Conservation (phyloP, 2,113 vertebrate species). For the Merops nubicus region DNA sequence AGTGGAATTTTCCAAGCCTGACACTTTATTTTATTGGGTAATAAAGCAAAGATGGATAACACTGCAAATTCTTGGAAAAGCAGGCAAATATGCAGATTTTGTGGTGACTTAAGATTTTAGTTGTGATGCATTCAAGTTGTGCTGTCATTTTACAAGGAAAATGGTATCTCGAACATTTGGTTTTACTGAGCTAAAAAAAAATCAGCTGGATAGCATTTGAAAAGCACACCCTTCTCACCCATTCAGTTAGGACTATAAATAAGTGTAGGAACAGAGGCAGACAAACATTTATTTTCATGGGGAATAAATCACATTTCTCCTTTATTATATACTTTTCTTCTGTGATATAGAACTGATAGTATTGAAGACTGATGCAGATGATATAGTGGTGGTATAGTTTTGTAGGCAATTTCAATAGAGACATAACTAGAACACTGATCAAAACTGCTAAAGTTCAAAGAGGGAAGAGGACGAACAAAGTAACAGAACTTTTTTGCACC, state of each 20-base stretch:
- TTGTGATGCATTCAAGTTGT: background rate
- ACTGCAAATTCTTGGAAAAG: background rate
- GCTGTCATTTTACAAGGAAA: background rate
- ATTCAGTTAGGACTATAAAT: background rate
- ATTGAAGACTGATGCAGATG: background rate
- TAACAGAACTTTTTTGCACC: background rate
- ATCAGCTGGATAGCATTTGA: background rate
- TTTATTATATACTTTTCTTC: background rate
- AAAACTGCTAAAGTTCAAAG: background rate
- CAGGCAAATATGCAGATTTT: background rate
- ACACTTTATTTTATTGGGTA: background rate
- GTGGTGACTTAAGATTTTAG: background rate
- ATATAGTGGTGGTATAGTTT: background rate
- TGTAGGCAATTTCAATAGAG: background rate
- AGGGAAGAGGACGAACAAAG: background rate
- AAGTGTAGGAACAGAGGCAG: background rate
- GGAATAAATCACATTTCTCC: background rate
- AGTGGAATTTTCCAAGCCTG: background rate
- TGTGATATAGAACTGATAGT: background rate
- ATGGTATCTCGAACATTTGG: background rate
- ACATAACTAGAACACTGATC: background rate
- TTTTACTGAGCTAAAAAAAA: background rate
- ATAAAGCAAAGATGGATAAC: background rate
- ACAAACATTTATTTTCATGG: background rate
- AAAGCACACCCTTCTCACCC: background rate